Evolutionary conservation across 2,113 vertebrate species (phyloP).

Genomic region (Phocoena sinus): DNA sequence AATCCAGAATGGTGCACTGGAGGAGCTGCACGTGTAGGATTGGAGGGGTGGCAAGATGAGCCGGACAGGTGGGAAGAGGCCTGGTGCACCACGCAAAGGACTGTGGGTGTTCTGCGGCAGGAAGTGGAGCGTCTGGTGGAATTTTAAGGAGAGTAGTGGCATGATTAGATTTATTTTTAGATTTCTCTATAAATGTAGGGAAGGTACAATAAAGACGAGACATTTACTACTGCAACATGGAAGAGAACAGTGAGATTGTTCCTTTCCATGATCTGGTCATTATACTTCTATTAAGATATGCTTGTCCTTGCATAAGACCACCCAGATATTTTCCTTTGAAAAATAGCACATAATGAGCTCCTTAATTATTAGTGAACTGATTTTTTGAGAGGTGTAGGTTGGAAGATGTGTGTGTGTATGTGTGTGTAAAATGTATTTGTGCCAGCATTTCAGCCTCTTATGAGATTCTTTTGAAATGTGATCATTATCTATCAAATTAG

Average conservation of each 20-base stretch:
- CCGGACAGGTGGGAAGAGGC: neutral
- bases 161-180: neutral
- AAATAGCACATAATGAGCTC: neutral
- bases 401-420: neutral
- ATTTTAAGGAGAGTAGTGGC: neutral
- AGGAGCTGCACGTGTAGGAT: neutral
- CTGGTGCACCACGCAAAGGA: rapidly evolving
- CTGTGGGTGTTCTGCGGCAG: neutral
- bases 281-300: neutral
- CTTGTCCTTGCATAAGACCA: neutral
- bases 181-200: neutral
- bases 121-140: neutral
- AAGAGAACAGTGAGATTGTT: neutral
- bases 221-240: neutral
- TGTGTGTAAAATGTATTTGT: neutral
- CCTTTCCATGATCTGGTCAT: neutral
- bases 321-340: neutral
- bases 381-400: neutral
- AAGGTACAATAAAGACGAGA: neutral
- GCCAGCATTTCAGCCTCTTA: neutral
- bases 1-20: neutral
- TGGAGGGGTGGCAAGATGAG: neutral
- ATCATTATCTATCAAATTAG: neutral
- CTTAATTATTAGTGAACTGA: neutral
- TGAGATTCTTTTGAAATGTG: slow-evolving; percentile 31